Base-by-base conservation (phyloP, 2,888 invertebrate genomes). In the Drosophila histrio region DNA sequence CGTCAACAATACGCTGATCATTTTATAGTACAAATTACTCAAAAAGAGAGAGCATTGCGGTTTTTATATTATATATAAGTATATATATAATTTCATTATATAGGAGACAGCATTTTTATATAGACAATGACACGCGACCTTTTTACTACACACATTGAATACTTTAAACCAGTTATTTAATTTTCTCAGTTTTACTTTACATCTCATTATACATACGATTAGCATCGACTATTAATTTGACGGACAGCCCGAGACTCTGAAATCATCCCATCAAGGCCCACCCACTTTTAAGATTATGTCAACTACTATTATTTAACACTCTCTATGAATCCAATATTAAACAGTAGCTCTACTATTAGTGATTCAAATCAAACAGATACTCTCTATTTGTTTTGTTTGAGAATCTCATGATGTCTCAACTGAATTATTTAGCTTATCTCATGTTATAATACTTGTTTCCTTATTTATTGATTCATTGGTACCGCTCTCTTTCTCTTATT, bases 1-100 rank as follows among this genome's bases (percentile, higher is more conserved):
- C 47, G 39, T 5, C 2, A 17, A 43, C n/a, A 22, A 13, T 11
- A 19, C 17, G 26, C 9, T 17, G 8, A 50, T 11, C 43, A 34
- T 52, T 84, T 79, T 81, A 81, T 81, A 41, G 22, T 36, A 84
- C 28, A 41, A n/a, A 30, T 7, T 4, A 11, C 24, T n/a, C 34
- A 50, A 28, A 22, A n/a, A 17, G 39, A 39, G 22, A 41, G 19
- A 19, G 6, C 41, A 30, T 21, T 47, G 41, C 39, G 24, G 4
- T 46, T 34, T 17, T 21, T 19, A 49, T 28, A 8, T 39, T 43
- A 21, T 41, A 46, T n/a, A 28, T 39, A 41, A 13, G 17, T 43
- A 13, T 44, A 11, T 22, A 39, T 68, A 54, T 62, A 68, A 64
- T 70, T 67, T 49, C 36, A 49, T 41, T 64, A 77, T 79, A 82